These are phyloP conservation scores for Luidia sarsii DNA, from an alignment of 53 echinoderm and acorn worm genomes.

Conservation along the genomic window DNA sequence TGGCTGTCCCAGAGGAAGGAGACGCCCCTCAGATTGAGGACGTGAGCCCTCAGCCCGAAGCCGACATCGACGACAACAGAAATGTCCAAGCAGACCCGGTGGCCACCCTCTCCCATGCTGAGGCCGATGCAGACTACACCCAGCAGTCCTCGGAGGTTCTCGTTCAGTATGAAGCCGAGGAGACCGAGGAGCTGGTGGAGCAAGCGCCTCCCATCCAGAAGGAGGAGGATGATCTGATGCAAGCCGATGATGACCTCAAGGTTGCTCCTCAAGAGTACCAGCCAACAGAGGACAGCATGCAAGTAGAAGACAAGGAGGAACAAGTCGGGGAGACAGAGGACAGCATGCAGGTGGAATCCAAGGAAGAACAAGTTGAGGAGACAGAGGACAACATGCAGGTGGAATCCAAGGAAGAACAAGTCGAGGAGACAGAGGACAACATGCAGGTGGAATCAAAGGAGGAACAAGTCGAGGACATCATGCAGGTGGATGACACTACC, in stretches of 20 bases:
- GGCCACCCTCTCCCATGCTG: neutral
- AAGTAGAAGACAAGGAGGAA: constrained; percentile 36
- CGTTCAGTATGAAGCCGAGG: constrained; percentile 26
- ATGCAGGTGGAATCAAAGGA: too few species aligned
- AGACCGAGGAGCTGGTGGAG: too few species aligned
- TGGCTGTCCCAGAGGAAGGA: constrained; percentile 11
- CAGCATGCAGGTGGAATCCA: too few species aligned
- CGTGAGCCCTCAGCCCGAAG: constrained; percentile 25
- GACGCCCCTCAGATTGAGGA: constrained; percentile 29
- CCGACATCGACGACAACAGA: constrained; percentile 40
- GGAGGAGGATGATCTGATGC: constrained; percentile 19
- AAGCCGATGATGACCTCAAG: neutral
- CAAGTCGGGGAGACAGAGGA: neutral
- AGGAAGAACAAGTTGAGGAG: too few species aligned
- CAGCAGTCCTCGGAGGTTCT: constrained; percentile 53
- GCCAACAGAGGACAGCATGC: constrained; percentile 31
- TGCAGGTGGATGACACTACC: too few species aligned
- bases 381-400: too few species aligned
- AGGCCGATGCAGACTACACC: constrained; percentile 7
- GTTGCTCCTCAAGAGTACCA: too few species aligned
- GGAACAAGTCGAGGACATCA: too few species aligned
- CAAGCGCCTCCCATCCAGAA: neutral
- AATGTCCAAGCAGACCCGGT: neutral
- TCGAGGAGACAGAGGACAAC: too few species aligned
- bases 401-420: too few species aligned